Conservation (phyloP, 2,797 vertebrate species). For the Scolopax rusticola region DNA sequence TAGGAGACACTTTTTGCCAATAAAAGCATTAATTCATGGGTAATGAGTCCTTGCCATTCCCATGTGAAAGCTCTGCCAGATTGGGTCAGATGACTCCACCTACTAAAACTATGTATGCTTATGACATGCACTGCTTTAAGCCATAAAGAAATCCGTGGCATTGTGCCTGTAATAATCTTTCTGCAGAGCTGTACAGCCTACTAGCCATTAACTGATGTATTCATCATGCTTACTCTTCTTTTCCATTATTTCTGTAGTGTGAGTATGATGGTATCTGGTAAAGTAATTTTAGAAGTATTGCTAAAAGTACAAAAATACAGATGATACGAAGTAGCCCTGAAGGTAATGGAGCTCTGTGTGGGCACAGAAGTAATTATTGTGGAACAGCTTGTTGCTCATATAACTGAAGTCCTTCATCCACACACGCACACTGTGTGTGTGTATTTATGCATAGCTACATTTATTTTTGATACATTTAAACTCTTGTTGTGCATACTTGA, state of each 20-base stretch:
- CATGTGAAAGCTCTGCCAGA: constrained; percentile 61
- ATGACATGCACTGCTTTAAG: constrained; percentile 52
- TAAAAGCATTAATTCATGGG: constrained; percentile 64
- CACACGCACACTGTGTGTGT: neutral
- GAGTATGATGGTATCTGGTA: constrained; percentile 23
- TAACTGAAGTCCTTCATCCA: neutral
- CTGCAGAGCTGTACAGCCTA: constrained; percentile 36
- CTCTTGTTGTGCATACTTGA: neutral
- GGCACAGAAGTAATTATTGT: neutral
- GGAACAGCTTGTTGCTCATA: neutral
- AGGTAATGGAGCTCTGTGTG: neutral
- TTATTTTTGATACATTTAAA: neutral
- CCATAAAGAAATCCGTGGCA: constrained; percentile 65
- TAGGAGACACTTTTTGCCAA: constrained; percentile 52
- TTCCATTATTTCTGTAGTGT: constrained; percentile 38
- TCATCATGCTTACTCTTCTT: constrained; percentile 57
- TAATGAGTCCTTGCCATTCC: constrained; percentile 47
- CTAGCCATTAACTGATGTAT: constrained; percentile 61
- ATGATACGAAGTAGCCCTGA: neutral
- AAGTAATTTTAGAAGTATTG: constrained; percentile 43
- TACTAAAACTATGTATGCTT: constrained; percentile 62
- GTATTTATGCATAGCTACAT: neutral
- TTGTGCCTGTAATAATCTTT: constrained; percentile 64
- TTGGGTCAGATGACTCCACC: constrained; percentile 67
- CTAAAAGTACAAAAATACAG: constrained; percentile 23